Evolutionary conservation across 2,888 invertebrate genomes (phyloP), one percentile per base, ranked within the genome.

Genomic region (Halictus ligatus): DNA sequence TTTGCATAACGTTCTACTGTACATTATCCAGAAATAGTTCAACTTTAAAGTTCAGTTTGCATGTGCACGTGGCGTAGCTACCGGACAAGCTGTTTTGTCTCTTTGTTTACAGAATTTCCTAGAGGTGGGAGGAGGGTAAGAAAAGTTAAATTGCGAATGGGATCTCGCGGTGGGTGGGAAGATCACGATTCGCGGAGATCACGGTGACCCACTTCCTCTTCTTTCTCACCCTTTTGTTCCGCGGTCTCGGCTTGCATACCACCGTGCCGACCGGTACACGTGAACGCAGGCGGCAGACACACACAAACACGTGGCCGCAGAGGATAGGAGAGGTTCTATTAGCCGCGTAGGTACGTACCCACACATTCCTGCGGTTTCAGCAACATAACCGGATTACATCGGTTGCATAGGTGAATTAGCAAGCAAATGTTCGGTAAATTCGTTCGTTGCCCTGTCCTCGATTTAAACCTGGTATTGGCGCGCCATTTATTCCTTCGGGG

Each of bases 391-490:
- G 87, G 88, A 91, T 90, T 91, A 90, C 89, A 88, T 75, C 83
- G 90, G 81, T 84, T 78, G 89, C 86, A 87, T 88, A 88, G 89
- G 89, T 88, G 89, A 90, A 90, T 91, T 90, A 91, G 84, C 88
- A 83, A 71, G 89, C 88, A 91, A 90, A 91, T 86, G 88, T 91
- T 88, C 88, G 88, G 85, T 86, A 90, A 89, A 89, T 87, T 89
- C 89, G 88, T 90, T 90, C 83, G 80, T 85, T 80, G 75, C 73
- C 71, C 78, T 29, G 69, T n/a, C 54, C 43, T 84, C 84, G 80
- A 88, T 85, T 76, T 75, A 64, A 72, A 69, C 69, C 50, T 35
- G 75, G 75, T 83, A 84, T 84, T 76, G 78, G 25, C 46, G 75
- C 29, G 43, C 87, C 46, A 75, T 71, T 72, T 81, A 82, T 75